Conservation (phyloP, 2,888 invertebrate genomes). For the Ernsta delagoae region DNA sequence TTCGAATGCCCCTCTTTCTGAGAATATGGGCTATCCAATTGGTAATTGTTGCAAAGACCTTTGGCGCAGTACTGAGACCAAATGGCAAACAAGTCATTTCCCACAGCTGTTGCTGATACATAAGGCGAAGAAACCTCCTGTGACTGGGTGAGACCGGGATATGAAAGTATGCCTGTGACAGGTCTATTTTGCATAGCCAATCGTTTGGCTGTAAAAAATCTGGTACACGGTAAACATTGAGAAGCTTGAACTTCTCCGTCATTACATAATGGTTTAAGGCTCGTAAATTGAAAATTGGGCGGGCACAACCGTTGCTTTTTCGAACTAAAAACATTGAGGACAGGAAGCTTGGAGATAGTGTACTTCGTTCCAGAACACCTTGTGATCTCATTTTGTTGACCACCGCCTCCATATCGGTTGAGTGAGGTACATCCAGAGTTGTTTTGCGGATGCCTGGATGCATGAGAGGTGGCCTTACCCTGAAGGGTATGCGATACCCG, state of each 20-base stretch:
- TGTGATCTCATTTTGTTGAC: not conserved
- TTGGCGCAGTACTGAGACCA: slow-evolving; percentile 10
- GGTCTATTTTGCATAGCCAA: slow-evolving; percentile 21
- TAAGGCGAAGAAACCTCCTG: slow-evolving; percentile 12
- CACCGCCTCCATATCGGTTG: not conserved
- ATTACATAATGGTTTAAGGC: slow-evolving; percentile 7
- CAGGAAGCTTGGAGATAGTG: slow-evolving; percentile 13
- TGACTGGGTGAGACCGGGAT: not conserved
- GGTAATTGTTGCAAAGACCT: slow-evolving; percentile 5
- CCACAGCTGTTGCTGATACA: not conserved
- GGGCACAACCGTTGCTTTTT: slow-evolving; percentile 14
- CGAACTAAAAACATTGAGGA: slow-evolving; percentile 20
- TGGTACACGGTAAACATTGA: slow-evolving; percentile 15
- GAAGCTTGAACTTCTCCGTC: slow-evolving; percentile 8
- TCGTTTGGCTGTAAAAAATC: slow-evolving; percentile 18
- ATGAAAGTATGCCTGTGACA: slow-evolving; percentile 4
- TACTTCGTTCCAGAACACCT: not conserved
- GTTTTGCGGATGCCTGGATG: not conserved
- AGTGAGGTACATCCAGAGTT: not conserved
- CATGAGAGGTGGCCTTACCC: not conserved
- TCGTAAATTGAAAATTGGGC: slow-evolving; percentile 15
- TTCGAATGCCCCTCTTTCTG: not conserved
- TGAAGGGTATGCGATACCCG: slow-evolving; percentile 9
- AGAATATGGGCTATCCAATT: slow-evolving; percentile 9
- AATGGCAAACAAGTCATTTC: slow-evolving; percentile 19